These are phyloP conservation scores for Diabrotica undecimpunctata DNA, from an alignment of 1,140 invertebrate species.

Conservation along the genomic window DNA sequence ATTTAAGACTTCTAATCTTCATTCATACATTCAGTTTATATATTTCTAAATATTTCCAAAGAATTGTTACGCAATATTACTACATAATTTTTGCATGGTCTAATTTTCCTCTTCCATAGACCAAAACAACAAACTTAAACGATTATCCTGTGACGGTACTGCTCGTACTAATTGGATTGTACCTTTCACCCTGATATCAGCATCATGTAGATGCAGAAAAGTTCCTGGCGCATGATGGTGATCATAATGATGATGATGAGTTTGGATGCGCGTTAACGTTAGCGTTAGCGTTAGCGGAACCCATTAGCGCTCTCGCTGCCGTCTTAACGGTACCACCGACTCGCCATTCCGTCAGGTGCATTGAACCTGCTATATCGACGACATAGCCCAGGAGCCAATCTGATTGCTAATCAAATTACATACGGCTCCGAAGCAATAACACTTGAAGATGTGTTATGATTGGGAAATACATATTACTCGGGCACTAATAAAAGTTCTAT, in stretches of 20 bases:
- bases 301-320: slow-evolving; percentile 36
- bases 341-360: slow-evolving; percentile 46
- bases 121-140: neutral
- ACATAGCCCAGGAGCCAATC: too few species aligned
- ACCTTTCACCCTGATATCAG: slow-evolving; percentile 2
- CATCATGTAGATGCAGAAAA: neutral
- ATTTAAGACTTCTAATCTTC: too few species aligned
- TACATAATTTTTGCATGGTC: too few species aligned
- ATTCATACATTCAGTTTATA: too few species aligned
- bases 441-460: too few species aligned
- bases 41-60: too few species aligned
- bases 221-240: neutral
- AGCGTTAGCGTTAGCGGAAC: slow-evolving; percentile 40
- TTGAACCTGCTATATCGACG: slow-evolving; percentile 35
- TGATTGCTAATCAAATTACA: too few species aligned
- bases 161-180: neutral
- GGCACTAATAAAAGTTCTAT: too few species aligned
- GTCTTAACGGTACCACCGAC: slow-evolving; percentile 40
- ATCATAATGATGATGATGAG: slow-evolving; percentile 2
- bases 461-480: too few species aligned
- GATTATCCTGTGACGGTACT: neutral
- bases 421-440: neutral
- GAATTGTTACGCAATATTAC: too few species aligned
- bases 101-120: neutral
- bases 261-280: neutral